Evolutionary conservation across 2,888 invertebrate species (phyloP).

Genomic region (Periphyllus acericola): DNA sequence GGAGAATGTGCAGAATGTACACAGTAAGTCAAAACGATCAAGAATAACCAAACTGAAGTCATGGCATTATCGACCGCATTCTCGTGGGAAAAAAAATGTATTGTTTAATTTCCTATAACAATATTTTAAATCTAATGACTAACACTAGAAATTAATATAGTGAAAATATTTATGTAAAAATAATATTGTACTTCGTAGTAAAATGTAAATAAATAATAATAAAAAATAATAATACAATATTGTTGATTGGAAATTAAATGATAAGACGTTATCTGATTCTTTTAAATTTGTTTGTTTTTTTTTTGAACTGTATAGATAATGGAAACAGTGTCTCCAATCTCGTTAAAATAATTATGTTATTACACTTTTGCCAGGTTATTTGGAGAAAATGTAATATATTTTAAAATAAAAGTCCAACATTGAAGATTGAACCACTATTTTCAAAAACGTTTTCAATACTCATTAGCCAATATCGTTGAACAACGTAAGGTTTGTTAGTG

Average conservation of each 20-base stretch:
- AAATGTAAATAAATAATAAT: too few species aligned
- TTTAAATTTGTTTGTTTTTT: not conserved
- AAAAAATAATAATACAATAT: too few species aligned
- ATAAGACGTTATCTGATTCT: too few species aligned
- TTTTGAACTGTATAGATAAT: not conserved
- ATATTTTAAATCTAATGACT: too few species aligned
- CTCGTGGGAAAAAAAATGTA: not conserved
- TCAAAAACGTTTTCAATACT: not conserved
- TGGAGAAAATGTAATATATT: not conserved
- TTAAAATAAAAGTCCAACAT: not conserved
- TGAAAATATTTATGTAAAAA: not conserved
- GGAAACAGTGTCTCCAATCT: not conserved
- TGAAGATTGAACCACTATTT: not conserved
- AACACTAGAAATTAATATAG: not conserved
- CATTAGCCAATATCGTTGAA: not conserved
- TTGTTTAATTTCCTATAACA: not conserved
- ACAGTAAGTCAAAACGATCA: constrained; percentile 4
- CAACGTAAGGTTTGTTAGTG: not conserved
- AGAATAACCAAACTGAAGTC: not conserved
- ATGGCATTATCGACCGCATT: constrained; percentile 17
- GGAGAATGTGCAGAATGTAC: constrained; percentile 8
- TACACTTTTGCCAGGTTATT: not conserved
- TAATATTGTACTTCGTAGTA: not conserved
- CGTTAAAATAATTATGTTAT: not conserved
- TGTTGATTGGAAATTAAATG: not conserved